Percentiles rank a stretch among this genome's conserved stretches.
phyloP scores from a whole-genome alignment of 2,888 invertebrate genomes.

The Temnothorax ravouxi region DNA sequence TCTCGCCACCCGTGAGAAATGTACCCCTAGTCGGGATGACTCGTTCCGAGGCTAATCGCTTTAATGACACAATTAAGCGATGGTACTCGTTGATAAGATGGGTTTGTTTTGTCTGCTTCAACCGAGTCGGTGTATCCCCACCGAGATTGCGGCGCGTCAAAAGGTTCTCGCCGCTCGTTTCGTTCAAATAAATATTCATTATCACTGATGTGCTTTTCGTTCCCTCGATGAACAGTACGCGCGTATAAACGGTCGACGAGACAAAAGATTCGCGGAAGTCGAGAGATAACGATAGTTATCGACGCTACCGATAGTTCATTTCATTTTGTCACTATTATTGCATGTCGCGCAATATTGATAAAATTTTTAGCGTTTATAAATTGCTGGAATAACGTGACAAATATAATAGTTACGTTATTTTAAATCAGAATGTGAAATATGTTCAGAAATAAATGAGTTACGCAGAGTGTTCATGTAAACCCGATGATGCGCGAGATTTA shows the following conservation, averaged over 20 bases:
- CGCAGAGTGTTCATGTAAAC: neutral
- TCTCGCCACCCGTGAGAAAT: slow-evolving; percentile 41
- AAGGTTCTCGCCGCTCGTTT: slow-evolving; percentile 62
- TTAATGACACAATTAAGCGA: slow-evolving; percentile 82
- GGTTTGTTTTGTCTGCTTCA: slow-evolving; percentile 80
- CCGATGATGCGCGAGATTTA: neutral
- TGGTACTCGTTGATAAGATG: slow-evolving; percentile 79
- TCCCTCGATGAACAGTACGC: neutral
- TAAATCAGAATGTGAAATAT: neutral
- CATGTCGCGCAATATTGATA: neutral
- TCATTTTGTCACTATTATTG: neutral
- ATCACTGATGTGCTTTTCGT: slow-evolving; percentile 39
- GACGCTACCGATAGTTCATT: slow-evolving; percentile 20
- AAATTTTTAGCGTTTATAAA: neutral
- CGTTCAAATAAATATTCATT: slow-evolving; percentile 59
- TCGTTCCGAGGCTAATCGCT: slow-evolving; percentile 65
- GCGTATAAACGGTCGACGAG: neutral
- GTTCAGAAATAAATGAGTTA: neutral
- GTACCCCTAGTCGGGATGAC: neutral
- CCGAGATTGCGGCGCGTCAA: slow-evolving; percentile 64
- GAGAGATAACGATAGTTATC: slow-evolving; percentile 39
- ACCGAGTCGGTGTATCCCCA: slow-evolving; percentile 37
- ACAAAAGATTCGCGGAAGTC: slow-evolving; percentile 60
- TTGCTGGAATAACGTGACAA: neutral
- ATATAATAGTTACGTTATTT: neutral